Conservation (phyloP, 2,113 vertebrate species). For the Microtus richardsoni region DNA sequence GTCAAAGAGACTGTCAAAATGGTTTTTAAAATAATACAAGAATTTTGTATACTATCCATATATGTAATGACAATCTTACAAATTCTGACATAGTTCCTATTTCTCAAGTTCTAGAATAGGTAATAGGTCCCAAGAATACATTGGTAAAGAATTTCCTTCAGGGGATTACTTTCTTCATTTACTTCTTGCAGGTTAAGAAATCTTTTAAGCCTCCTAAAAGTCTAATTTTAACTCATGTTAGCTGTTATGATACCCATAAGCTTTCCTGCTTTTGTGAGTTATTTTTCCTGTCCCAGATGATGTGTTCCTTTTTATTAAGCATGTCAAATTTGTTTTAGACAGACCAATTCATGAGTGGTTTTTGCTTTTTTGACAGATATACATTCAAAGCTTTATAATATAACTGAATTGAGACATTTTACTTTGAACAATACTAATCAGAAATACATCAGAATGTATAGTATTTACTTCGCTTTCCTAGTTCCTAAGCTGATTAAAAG, state of each 20-base stretch:
- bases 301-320: slow-evolving; percentile 46
- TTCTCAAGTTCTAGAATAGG: not conserved
- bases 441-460: not conserved
- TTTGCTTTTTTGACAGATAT: slow-evolving; percentile 29
- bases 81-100: not conserved
- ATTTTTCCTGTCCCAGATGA: not conserved
- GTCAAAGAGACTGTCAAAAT: not conserved
- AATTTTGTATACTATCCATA: not conserved
- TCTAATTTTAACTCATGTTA: slow-evolving; percentile 44
- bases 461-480: slow-evolving; percentile 12
- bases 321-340: slow-evolving; percentile 22
- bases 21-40: not conserved
- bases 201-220: not conserved
- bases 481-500: not conserved
- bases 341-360: not conserved
- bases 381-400: not conserved
- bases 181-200: slow-evolving; percentile 21
- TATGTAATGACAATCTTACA: not conserved
- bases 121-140: not conserved
- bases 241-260: not conserved
- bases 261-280: slow-evolving; percentile 25
- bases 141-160: slow-evolving; percentile 28
- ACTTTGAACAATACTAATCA: not conserved
- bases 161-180: slow-evolving; percentile 53
- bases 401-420: slow-evolving; percentile 41